Evolutionary conservation across 1,140 invertebrate species (phyloP).

Genomic region (Drosophila asahinai): DNA sequence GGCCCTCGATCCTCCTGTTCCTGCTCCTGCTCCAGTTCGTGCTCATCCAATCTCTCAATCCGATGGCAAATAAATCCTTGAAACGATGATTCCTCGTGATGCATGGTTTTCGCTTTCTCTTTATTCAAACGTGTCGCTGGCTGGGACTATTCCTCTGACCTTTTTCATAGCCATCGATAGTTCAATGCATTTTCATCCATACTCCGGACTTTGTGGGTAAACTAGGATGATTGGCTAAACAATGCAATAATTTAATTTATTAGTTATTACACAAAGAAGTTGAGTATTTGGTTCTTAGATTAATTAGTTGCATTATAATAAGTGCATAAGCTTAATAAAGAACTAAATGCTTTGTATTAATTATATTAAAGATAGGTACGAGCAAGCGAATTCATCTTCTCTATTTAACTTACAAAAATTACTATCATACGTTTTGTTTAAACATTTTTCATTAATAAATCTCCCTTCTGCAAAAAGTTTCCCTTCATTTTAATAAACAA

Average conservation of each 20-base stretch:
- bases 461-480: too few species aligned
- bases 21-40: constrained; percentile 8
- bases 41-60: constrained; percentile 23
- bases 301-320: too few species aligned
- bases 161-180: constrained; percentile 65
- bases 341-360: too few species aligned
- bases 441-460: neutral
- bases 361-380: too few species aligned
- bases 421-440: neutral
- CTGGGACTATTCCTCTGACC: constrained; percentile 43
- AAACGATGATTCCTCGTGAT: constrained; percentile 52
- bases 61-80: constrained; percentile 47
- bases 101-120: constrained; percentile 58
- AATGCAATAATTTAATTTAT: constrained; percentile 10
- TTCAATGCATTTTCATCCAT: constrained; percentile 51
- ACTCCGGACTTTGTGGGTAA: constrained; percentile 13
- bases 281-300: neutral
- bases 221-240: constrained; percentile 15
- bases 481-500: neutral
- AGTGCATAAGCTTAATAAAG: neutral
- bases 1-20: constrained; percentile 7
- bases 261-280: neutral
- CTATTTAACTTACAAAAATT: too few species aligned
- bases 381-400: too few species aligned
- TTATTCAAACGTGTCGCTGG: constrained; percentile 60